Evolutionary conservation across 35 echinoderm and acorn worm genomes (phyloP).

Genomic region (Strongylocentrotus purpuratus): DNA sequence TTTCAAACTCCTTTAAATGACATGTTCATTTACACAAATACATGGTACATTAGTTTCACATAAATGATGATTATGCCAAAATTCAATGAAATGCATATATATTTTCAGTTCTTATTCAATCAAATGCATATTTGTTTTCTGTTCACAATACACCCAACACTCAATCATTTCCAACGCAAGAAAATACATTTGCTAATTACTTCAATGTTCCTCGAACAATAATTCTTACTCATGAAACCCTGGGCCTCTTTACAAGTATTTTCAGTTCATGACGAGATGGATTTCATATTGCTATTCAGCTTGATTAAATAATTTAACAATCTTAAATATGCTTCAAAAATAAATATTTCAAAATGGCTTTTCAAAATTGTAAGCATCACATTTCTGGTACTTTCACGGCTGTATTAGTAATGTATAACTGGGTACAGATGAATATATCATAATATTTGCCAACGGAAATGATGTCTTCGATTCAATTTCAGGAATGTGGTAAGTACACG

Average conservation of each 20-base stretch:
- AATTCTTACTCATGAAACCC: not conserved
- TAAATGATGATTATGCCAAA: not conserved
- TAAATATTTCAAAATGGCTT: slow-evolving; percentile 5
- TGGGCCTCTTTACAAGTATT: not conserved
- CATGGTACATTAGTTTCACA: not conserved
- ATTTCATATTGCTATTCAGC: not conserved
- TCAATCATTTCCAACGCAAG: not conserved
- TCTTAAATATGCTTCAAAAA: not conserved
- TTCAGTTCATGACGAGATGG: not conserved
- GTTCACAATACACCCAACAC: not conserved
- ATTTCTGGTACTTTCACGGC: not conserved
- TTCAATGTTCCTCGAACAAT: not conserved
- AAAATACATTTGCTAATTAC: not conserved
- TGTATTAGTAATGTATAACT: not conserved
- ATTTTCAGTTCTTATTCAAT: no score
- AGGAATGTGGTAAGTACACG: slow-evolving; percentile 29
- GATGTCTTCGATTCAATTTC: not conserved
- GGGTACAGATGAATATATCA: not conserved
- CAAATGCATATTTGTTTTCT: no score
- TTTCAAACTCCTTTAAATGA: not conserved
- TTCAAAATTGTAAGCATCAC: not conserved
- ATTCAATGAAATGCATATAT: not conserved
- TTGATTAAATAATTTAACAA: not conserved
- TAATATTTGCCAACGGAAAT: not conserved
- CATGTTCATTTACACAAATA: not conserved